phyloP scores from a whole-genome alignment of 1,140 invertebrate species.

The Caenorhabditis tropicalis region DNA sequence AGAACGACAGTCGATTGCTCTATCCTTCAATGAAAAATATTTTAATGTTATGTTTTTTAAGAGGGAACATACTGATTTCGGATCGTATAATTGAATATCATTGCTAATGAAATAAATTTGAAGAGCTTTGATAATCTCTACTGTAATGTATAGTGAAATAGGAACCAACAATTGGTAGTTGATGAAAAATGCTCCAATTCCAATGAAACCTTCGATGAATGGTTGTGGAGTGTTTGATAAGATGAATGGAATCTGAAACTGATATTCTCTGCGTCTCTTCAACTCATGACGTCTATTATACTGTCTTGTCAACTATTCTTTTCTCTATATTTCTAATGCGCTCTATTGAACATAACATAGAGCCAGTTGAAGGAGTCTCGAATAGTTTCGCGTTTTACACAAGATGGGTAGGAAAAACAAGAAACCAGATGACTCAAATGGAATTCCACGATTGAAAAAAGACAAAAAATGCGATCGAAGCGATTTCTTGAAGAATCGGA shows the following conservation, averaged over 20 bases:
- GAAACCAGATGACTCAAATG: conserved; percentile 74
- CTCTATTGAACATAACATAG: no score
- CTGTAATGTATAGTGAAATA: conserved; percentile 91
- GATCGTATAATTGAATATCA: conserved; percentile 51
- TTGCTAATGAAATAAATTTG: conserved; percentile 79
- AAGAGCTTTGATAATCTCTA: conserved; percentile 92
- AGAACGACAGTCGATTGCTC: conserved; percentile 74
- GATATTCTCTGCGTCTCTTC: not conserved
- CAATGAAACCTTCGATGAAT: conserved; percentile 74
- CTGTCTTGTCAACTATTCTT: not conserved
- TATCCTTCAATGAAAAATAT: conserved; percentile 43
- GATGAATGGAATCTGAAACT: conserved; percentile 14
- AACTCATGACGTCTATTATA: not conserved
- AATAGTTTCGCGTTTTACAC: not conserved
- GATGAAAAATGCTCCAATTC: conserved; percentile 72
- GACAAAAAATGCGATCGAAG: not conserved
- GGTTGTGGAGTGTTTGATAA: conserved; percentile 78
- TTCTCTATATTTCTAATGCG: no score
- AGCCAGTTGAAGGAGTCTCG: no score
- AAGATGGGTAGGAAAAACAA: conserved; percentile 76
- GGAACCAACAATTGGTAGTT: conserved; percentile 85
- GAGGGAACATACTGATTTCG: conserved; percentile 6
- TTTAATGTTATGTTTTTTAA: not conserved
- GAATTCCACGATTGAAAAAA: not conserved
- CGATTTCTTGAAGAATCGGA: not conserved